Evolutionary conservation across 2,113 vertebrate genomes (phyloP), one percentile per base, ranked within the genome.

Genomic region (Albula goreensis): DNA sequence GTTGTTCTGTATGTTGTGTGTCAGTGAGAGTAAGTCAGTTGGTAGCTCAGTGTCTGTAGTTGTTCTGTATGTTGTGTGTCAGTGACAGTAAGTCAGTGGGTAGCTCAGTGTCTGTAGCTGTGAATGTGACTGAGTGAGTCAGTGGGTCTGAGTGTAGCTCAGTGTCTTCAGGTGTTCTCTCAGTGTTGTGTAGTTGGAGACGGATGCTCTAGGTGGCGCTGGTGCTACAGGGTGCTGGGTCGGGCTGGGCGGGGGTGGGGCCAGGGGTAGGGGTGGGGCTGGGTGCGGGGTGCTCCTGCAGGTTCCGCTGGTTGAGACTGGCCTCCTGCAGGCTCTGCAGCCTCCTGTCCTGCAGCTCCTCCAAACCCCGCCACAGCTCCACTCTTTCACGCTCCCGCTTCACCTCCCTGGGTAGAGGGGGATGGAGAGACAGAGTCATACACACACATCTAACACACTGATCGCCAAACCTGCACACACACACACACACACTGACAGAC

Each of bases 351-450:
- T 95, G 95, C 66, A 96, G 94, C 87, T 97, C 97, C 81, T 98
- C 97, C 91, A 98, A 92, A 53, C 94, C 95, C 88, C 93, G 93
- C 97, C 97, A 98, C 60, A 98, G 95, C 85, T 98, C 97, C 5
- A 94, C 90, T 0, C 97, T 95, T 84, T 98, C 97, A 87, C 90
- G 90, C 83, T 97, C 97, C 83, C 96, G 94, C 93, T 97, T 97
- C 91, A 96, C 88, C 92, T 97, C 97, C 91, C 97, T 98, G 91
- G 2, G 31, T 53, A 77, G 66, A 85, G 77, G 13, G 13, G 78
- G 48, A 51, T 50, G 22, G 22, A 15, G 50, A 41, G 15, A 2
- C 5, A 22, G 52, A 49, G 52, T 51, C 52, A 79, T 9, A 81
- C 5, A 22, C 17, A 66, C 17, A 66, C 60, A 66, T 12, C 53